A percentile compares a stretch with the other conserved stretches of the same genome.
These are phyloP conservation scores for Meganola albula DNA, from an alignment of 2,888 invertebrate genomes.

Conservation along the genomic window DNA sequence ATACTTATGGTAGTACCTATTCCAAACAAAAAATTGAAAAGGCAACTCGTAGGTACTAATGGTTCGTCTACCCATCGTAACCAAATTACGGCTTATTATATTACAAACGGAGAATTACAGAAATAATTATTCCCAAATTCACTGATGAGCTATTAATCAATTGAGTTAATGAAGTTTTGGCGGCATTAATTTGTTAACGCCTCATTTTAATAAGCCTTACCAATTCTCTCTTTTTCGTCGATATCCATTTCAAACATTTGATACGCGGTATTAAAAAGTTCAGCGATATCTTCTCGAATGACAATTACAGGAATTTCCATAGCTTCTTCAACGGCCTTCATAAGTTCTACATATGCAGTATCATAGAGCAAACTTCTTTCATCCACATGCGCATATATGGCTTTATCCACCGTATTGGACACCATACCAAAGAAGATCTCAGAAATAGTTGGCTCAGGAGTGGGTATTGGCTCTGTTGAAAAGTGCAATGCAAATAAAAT, in stretches of 20 bases:
- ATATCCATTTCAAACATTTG: conserved; percentile 50
- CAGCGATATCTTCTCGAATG: conserved; percentile 50
- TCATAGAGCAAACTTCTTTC: conserved; percentile 50
- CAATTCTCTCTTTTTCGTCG: conserved; percentile 50
- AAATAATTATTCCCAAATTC: too few relatives aligned
- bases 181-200: too few relatives aligned
- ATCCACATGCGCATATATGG: conserved; percentile 45
- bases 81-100: too few relatives aligned
- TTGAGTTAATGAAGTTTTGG: too few relatives aligned
- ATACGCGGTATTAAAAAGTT: conserved; percentile 45
- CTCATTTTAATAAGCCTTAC: conserved; percentile 35
- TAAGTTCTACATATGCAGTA: conserved; percentile 57
- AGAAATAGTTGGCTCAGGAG: conserved; percentile 52
- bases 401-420: conserved; percentile 58
- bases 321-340: conserved; percentile 53
- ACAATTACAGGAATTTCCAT: conserved; percentile 65
- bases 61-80: too few relatives aligned
- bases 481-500: too few relatives aligned
- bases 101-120: too few relatives aligned
- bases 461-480: conserved; percentile 45
- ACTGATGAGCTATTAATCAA: too few relatives aligned
- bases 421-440: conserved; percentile 42
- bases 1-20: too few relatives aligned
- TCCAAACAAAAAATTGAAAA: too few relatives aligned
- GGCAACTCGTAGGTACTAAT: too few relatives aligned